Evolutionary conservation across 2,113 vertebrate species (phyloP), one percentile per base, ranked within the genome.

Genomic region (Sialia sialis): DNA sequence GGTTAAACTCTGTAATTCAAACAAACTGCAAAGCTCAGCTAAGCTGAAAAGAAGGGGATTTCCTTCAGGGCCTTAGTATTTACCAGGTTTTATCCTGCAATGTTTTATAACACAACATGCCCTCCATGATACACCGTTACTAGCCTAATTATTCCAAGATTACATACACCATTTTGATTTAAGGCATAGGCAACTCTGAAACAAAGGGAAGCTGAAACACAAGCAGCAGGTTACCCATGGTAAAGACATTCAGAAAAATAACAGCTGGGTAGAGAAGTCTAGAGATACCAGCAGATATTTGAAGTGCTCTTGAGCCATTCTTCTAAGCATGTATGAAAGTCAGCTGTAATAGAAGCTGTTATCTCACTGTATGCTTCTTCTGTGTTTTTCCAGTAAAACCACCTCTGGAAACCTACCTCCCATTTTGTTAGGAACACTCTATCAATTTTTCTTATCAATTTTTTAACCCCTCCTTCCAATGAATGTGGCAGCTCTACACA

Each of bases 281-380:
- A 94, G 39, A 93, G 86, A 59, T 44, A 44, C 14, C 51, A 83
- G 78, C 44, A 79, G 58, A 63, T 75, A 91, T 95, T 25, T 68
- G 56, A 76, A 84, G 64, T 75, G 39, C 48, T 95, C 44, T 92
- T 98, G 91, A 98, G 96, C 98, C 98, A 75, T 98, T 99, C 84
- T 98, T 99, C 89, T 98, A 67, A 98, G 97, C 96, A 98, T 97
- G 90, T 98, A 98, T 3, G 98, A 99, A 97, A 99, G 98, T 97
- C 98, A 98, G 43, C 98, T 98, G 60, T 98, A 99, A 97, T 97
- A 98, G 97, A 99, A 99, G 95, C 98, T 98, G 98, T 98, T 11
- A 98, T 97, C 93, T 98, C 98, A 87, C 98, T 97, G 92, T 98
- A 98, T 2, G 93, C 96, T 97, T 98, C 98, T 13, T 98, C 98